Percentiles rank a stretch among this genome's conserved stretches.
Evolutionary conservation across 2,113 vertebrate species (phyloP).

Genomic region (Gasterosteus nipponicus): DNA sequence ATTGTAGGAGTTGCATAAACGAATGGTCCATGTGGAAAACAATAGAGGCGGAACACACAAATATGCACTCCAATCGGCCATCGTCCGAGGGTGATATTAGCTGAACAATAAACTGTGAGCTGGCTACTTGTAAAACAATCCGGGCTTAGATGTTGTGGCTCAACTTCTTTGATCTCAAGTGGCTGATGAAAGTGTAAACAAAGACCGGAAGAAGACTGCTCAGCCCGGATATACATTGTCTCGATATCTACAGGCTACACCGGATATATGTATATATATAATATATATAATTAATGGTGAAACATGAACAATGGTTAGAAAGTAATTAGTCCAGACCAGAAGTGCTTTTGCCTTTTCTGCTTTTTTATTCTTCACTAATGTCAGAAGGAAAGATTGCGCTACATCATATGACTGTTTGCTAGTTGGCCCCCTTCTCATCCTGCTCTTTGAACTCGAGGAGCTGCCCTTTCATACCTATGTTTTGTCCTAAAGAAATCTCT

Average conservation of each 20-base stretch:
- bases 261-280: not conserved
- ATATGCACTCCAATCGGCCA: not conserved
- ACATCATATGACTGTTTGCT: not conserved
- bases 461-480: not conserved
- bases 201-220: not conserved
- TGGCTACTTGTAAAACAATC: not conserved
- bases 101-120: not conserved
- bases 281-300: not conserved
- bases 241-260: not conserved
- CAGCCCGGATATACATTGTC: not conserved
- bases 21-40: not conserved
- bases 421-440: not conserved
- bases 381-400: not conserved
- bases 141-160: not conserved
- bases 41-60: not conserved
- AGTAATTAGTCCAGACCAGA: not conserved
- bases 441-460: constrained; percentile 3
- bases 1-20: not conserved
- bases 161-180: not conserved
- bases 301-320: not conserved
- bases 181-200: not conserved
- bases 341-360: not conserved
- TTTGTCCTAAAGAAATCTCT: constrained; percentile 22
- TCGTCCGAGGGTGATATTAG: not conserved
- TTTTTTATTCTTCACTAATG: not conserved